Percentiles rank a stretch among this genome's conserved stretches.
Conservation (phyloP, 2,113 vertebrate genomes). For the Siniperca chuatsi region DNA sequence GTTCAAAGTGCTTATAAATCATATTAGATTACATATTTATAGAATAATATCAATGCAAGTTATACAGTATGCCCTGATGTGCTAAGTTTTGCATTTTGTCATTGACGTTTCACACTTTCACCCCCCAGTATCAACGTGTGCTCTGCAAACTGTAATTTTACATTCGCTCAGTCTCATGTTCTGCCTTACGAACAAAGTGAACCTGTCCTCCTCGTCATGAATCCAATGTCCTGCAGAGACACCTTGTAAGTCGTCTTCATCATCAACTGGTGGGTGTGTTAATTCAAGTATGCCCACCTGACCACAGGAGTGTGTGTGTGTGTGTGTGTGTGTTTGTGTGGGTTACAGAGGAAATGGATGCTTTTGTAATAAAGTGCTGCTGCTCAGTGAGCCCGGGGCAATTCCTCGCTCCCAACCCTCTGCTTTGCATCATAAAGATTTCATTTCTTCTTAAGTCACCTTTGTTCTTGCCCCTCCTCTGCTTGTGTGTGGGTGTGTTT, state of each 20-base stretch:
- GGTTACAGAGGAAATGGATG: slow-evolving; percentile 19
- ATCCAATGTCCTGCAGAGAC: slow-evolving; percentile 40
- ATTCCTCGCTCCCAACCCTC: slow-evolving; percentile 1
- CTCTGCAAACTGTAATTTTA: background rate
- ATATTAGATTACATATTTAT: background rate
- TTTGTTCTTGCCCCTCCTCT: background rate
- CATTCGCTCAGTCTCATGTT: slow-evolving; percentile 23
- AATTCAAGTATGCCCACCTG: background rate
- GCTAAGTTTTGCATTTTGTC: background rate
- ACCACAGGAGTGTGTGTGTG: background rate
- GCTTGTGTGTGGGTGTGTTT: background rate
- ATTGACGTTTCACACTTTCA: background rate
- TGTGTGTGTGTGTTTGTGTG: background rate
- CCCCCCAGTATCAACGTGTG: background rate
- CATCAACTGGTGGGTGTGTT: background rate
- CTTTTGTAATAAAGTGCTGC: slow-evolving; percentile 19
- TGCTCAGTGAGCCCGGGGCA: slow-evolving; percentile 17
- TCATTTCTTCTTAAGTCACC: slow-evolving; percentile 33
- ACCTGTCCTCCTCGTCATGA: background rate
- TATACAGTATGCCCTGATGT: background rate
- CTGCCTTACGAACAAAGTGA: slow-evolving; percentile 9
- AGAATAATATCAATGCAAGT: background rate
- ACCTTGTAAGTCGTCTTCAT: background rate
- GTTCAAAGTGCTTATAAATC: background rate
- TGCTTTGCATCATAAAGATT: slow-evolving; percentile 51